Conservation (phyloP, 2,113 vertebrate species). For the Epinephelus cyanopodus region DNA sequence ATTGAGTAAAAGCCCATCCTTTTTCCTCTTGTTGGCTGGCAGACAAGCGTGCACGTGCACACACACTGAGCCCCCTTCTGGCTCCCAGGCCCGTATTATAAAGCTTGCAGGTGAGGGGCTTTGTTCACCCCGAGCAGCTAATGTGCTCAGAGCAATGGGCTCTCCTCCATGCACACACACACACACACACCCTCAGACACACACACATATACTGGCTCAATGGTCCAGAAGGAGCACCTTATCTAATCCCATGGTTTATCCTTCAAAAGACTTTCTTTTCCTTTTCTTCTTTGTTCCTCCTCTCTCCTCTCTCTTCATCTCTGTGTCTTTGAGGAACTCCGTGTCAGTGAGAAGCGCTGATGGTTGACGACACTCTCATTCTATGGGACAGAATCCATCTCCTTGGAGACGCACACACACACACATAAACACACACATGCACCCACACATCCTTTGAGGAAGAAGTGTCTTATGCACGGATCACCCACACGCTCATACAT, state of each 20-base stretch:
- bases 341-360: conserved; percentile 63
- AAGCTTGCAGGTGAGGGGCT: conserved; percentile 80
- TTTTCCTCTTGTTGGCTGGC: conserved; percentile 15
- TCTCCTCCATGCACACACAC: conserved; percentile 43
- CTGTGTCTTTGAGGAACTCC: conserved; percentile 77
- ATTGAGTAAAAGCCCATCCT: conserved; percentile 42
- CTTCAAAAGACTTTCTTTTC: conserved; percentile 83
- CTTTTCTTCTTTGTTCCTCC: conserved; percentile 62
- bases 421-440: conserved; percentile 20
- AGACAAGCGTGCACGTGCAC: conserved; percentile 3
- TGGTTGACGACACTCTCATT: conserved; percentile 66
- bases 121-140: conserved; percentile 79
- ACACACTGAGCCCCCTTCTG: conserved; percentile 42
- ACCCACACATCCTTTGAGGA: conserved; percentile 55
- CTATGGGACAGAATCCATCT: conserved; percentile 67
- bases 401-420: conserved; percentile 62
- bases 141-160: conserved; percentile 79
- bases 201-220: conserved; percentile 64
- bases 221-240: conserved; percentile 82
- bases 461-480: conserved; percentile 29
- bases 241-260: conserved; percentile 85
- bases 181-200: conserved; percentile 37
- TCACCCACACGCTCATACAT: conserved; percentile 20
- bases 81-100: conserved; percentile 63
- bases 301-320: conserved; percentile 71